Conservation (phyloP, 2,797 vertebrate species). For the Diplodus puntazzo region DNA sequence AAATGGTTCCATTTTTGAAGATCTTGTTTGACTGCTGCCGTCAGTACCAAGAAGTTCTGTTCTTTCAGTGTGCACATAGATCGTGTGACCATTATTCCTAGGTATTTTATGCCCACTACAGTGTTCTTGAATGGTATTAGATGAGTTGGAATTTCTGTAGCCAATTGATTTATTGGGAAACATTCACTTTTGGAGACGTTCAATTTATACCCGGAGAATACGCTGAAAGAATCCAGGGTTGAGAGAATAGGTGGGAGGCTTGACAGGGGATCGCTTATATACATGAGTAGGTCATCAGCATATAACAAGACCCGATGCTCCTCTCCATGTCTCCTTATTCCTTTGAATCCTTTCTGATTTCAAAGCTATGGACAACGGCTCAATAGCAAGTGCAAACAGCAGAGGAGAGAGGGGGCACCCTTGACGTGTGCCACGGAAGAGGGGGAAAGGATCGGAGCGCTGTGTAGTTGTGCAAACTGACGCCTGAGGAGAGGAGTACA, state of each 20-base stretch:
- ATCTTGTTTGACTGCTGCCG: not conserved
- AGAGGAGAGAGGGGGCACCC: not conserved
- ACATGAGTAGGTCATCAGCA: not conserved
- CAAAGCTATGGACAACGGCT: not conserved
- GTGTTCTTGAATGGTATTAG: not conserved
- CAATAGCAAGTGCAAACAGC: not conserved
- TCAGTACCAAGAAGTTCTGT: not conserved
- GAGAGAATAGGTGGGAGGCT: not conserved
- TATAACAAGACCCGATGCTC: not conserved
- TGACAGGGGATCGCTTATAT: not conserved
- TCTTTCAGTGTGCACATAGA: not conserved
- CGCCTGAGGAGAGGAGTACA: not conserved
- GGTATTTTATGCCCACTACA: not conserved
- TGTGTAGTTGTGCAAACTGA: not conserved
- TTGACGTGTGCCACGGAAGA: not conserved
- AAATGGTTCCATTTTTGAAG: not conserved
- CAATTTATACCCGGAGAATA: conserved; percentile 2
- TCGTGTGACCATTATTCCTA: not conserved
- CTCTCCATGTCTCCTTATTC: not conserved
- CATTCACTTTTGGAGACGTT: conserved; percentile 12
- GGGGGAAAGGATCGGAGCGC: not conserved
- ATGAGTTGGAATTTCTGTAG: not conserved
- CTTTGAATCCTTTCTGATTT: not conserved
- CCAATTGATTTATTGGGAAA: not conserved
- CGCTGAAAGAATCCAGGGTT: not conserved